phyloP scores from a whole-genome alignment of 1,140 invertebrate genomes.

The Pteromalus puparum region DNA sequence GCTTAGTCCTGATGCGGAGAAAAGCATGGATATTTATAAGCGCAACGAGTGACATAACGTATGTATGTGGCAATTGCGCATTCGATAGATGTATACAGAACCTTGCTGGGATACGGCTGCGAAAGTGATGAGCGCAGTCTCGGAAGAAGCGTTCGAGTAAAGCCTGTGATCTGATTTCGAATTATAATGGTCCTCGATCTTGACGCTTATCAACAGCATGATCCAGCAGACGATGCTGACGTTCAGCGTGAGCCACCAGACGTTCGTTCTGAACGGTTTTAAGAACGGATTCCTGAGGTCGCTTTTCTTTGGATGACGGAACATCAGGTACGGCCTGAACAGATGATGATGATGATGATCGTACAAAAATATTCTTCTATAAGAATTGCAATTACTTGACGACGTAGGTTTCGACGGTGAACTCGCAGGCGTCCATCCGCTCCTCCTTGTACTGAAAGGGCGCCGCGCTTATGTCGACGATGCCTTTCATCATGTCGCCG shows the following conservation, averaged over 20 bases:
- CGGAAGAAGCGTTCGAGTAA: conserved; percentile 57
- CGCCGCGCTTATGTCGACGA: conserved; percentile 78
- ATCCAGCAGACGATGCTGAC: conserved; percentile 58
- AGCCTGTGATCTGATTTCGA: conserved; percentile 28
- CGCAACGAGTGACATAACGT: background rate
- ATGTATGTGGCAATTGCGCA: too few relatives aligned
- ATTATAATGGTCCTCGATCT: conserved; percentile 47
- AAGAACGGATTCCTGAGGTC: conserved; percentile 75
- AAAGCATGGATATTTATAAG: background rate
- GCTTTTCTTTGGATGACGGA: conserved; percentile 79
- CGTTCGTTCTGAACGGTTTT: conserved; percentile 59
- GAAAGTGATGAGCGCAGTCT: conserved; percentile 67
- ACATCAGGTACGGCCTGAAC: conserved; percentile 77
- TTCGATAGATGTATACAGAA: conserved; percentile 52
- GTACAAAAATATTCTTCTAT: background rate
- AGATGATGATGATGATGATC: background rate
- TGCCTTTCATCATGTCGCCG: conserved; percentile 76
- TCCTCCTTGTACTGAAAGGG: conserved; percentile 78
- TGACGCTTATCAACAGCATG: conserved; percentile 54
- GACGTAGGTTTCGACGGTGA: conserved; percentile 78
- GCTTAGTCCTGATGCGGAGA: conserved; percentile 67
- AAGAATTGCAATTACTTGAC: conserved; percentile 72
- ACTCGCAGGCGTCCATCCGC: conserved; percentile 77
- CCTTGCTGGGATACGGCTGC: conserved; percentile 76
- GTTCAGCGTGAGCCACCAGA: conserved; percentile 60